A percentile compares a stretch with the other conserved stretches of the same genome.
Evolutionary conservation across 2,888 invertebrate genomes (phyloP).

Genomic region (Drosophila mimica): DNA sequence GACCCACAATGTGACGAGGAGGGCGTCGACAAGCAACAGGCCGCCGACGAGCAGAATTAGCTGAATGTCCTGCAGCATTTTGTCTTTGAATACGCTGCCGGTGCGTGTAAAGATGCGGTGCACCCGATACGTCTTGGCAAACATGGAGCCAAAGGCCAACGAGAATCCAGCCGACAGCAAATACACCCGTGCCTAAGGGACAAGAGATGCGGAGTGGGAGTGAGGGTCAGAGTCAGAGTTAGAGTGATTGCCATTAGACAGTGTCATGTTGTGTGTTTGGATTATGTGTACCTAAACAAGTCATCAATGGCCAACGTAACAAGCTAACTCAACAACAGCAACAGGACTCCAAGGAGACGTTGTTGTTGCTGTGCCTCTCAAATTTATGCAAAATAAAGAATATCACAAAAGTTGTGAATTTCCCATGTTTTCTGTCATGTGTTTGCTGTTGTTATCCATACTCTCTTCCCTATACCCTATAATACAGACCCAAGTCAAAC

Average conservation of each 20-base stretch:
- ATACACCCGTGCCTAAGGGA: constrained; percentile 91
- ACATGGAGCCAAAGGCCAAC: constrained; percentile 96
- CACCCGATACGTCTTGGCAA: constrained; percentile 96
- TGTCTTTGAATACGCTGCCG: constrained; percentile 94
- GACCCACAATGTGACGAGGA: constrained; percentile 94
- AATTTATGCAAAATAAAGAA: constrained; percentile 78
- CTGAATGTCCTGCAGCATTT: constrained; percentile 95
- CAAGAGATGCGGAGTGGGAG: background rate
- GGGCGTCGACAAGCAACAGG: constrained; percentile 92
- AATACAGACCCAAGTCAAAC: constrained; percentile 12
- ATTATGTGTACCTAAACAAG: constrained; percentile 53
- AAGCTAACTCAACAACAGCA: constrained; percentile 29
- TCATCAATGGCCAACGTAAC: constrained; percentile 64
- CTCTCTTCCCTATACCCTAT: background rate
- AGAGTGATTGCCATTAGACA: constrained; percentile 10
- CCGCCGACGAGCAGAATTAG: constrained; percentile 93
- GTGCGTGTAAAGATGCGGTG: constrained; percentile 95
- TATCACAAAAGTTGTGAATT: constrained; percentile 75
- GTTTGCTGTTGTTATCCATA: constrained; percentile 45
- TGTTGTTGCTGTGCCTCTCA: constrained; percentile 13
- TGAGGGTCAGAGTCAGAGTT: background rate
- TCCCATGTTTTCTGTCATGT: constrained; percentile 58
- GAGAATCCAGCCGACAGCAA: constrained; percentile 96
- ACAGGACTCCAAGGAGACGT: constrained; percentile 42
- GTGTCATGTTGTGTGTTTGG: constrained; percentile 49